Percentiles rank a stretch among this genome's conserved stretches.
Conservation (phyloP, 2,888 invertebrate genomes). For the Ceramica pisi region DNA sequence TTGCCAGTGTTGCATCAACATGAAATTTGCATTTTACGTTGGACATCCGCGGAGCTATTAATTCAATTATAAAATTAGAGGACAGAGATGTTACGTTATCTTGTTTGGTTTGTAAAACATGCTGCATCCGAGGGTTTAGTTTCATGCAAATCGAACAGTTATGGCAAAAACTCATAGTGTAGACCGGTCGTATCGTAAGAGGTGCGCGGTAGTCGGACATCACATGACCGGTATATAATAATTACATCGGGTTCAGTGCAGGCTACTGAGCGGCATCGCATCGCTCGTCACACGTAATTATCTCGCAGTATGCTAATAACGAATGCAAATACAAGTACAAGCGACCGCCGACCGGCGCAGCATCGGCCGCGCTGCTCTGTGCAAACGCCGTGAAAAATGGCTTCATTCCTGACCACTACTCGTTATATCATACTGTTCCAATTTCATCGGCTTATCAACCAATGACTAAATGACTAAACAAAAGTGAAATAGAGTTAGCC, state of each 20-base stretch:
- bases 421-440: constrained; percentile 42
- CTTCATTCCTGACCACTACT: constrained; percentile 77
- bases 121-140: constrained; percentile 64
- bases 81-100: constrained; percentile 67
- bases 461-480: constrained; percentile 55
- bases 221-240: constrained; percentile 75
- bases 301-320: constrained; percentile 85
- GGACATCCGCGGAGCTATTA: constrained; percentile 81
- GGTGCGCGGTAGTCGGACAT: constrained; percentile 65
- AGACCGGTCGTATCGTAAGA: constrained; percentile 56
- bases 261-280: constrained; percentile 74
- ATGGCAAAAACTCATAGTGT: constrained; percentile 57
- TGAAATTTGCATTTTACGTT: constrained; percentile 87
- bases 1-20: constrained; percentile 82
- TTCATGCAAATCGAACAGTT: constrained; percentile 72
- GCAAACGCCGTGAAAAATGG: constrained; percentile 81
- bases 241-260: constrained; percentile 76
- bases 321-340: constrained; percentile 86
- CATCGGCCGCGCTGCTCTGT: constrained; percentile 57
- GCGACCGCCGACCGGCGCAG: constrained; percentile 67
- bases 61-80: constrained; percentile 82
- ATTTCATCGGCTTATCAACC: constrained; percentile 49
- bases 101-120: constrained; percentile 56
- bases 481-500: constrained; percentile 64
- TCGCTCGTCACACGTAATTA: constrained; percentile 86